A percentile compares a stretch with the other conserved stretches of the same genome.
Evolutionary conservation across 2,113 vertebrate genomes (phyloP).

Genomic region (Pyrgilauda ruficollis): DNA sequence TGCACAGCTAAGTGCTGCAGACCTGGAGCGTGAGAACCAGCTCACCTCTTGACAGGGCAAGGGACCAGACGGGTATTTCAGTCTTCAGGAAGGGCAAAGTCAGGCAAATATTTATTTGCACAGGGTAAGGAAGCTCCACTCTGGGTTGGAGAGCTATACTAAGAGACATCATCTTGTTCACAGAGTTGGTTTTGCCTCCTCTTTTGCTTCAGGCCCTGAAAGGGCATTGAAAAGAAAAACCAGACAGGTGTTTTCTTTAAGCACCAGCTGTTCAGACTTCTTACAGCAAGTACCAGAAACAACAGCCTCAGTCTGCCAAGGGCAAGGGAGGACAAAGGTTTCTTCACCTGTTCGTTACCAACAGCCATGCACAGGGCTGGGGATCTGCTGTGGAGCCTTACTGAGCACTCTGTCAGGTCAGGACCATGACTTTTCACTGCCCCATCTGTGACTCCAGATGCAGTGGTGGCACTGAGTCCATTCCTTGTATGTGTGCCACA

Average conservation of each 20-base stretch:
- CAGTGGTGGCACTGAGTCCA: rapidly evolving
- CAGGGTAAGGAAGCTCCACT: neutral
- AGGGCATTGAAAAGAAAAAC: neutral
- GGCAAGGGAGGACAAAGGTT: neutral
- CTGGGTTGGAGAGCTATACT: neutral
- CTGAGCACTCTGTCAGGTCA: neutral
- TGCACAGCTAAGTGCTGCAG: neutral
- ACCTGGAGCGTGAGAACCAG: neutral
- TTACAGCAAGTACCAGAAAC: neutral
- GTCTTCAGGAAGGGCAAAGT: neutral
- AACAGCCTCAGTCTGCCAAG: neutral
- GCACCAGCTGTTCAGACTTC: neutral
- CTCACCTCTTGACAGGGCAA: neutral
- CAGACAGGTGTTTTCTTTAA: neutral
- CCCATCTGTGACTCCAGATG: neutral
- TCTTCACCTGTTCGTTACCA: neutral
- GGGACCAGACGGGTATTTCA: neutral
- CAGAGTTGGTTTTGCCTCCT: neutral
- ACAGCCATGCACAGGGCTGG: neutral
- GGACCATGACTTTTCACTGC: neutral
- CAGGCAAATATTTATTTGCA: neutral
- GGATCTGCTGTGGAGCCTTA: neutral
- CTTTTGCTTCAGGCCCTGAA: neutral
- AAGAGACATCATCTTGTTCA: neutral
- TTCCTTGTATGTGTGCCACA: too few relatives aligned